Evolutionary conservation across 2,113 vertebrate species (phyloP).

Genomic region (Ceuthmochares aereus): DNA sequence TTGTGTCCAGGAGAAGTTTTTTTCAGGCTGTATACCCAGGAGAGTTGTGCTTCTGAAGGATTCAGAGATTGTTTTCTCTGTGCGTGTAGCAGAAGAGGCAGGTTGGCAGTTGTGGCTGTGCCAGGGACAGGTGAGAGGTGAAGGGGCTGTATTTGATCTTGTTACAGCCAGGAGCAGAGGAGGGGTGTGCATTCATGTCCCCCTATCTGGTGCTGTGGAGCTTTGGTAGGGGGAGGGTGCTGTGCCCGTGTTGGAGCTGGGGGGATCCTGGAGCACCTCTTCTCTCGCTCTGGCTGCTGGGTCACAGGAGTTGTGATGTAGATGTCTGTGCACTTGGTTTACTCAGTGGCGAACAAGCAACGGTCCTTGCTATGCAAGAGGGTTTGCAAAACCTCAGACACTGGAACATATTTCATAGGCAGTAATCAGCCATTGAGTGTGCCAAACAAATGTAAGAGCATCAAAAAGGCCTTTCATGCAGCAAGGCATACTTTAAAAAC

Average conservation of each 20-base stretch:
- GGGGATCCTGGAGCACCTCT: neutral
- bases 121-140: neutral
- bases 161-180: neutral
- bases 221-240: neutral
- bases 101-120: neutral
- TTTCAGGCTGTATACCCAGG: neutral
- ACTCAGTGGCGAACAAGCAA: neutral
- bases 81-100: neutral
- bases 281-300: neutral
- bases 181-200: neutral
- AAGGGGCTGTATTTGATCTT: neutral
- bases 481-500: neutral
- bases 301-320: neutral
- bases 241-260: neutral
- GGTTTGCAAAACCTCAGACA: neutral
- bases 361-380: neutral
- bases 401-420: conserved; percentile 16
- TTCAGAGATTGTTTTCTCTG: neutral
- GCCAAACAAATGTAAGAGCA: neutral
- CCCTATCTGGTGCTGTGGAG: neutral
- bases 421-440: neutral
- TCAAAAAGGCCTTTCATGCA: conserved; percentile 34
- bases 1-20: neutral
- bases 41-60: neutral
- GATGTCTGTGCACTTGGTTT: neutral